These are phyloP conservation scores for Helogale parvula DNA, from an alignment of 2,113 vertebrate genomes.

Conservation along the genomic window DNA sequence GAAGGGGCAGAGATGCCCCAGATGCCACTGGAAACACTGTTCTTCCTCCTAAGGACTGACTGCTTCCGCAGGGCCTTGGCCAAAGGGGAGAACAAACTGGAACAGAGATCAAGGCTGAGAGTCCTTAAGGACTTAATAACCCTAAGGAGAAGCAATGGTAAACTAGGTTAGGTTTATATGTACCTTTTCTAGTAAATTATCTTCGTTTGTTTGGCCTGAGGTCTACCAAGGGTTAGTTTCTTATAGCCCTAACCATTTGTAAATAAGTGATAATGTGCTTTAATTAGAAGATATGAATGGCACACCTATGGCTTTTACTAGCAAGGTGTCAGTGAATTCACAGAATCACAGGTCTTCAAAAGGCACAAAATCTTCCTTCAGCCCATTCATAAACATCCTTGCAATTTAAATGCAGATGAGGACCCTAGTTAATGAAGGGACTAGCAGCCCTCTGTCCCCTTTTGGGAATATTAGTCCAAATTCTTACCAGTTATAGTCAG, in stretches of 20 bases:
- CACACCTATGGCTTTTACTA: conserved; percentile 11
- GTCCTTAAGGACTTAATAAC: not conserved
- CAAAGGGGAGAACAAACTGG: conserved; percentile 24
- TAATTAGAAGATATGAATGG: conserved; percentile 39
- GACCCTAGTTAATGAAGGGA: conserved; percentile 19
- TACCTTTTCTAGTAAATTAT: conserved; percentile 6
- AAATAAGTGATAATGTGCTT: conserved; percentile 41
- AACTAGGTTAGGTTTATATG: conserved; percentile 2
- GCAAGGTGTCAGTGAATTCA: conserved; percentile 5
- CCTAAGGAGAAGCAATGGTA: conserved; percentile 28
- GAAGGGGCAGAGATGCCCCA: not conserved
- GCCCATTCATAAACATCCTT: not conserved
- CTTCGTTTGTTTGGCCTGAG: conserved; percentile 11
- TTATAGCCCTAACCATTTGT: conserved; percentile 25
- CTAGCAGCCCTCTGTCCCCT: conserved; percentile 21
- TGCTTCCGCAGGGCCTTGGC: not conserved
- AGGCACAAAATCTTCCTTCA: not conserved
- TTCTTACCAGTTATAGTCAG: not conserved
- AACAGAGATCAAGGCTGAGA: conserved; percentile 16
- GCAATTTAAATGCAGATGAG: conserved; percentile 44
- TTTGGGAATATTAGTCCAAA: not conserved
- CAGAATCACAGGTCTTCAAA: not conserved
- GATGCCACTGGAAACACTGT: not conserved
- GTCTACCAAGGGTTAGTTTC: conserved; percentile 33
- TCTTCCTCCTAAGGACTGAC: not conserved